Evolutionary conservation across 2,888 invertebrate species (phyloP).

Genomic region (Apotomis betuletana): DNA sequence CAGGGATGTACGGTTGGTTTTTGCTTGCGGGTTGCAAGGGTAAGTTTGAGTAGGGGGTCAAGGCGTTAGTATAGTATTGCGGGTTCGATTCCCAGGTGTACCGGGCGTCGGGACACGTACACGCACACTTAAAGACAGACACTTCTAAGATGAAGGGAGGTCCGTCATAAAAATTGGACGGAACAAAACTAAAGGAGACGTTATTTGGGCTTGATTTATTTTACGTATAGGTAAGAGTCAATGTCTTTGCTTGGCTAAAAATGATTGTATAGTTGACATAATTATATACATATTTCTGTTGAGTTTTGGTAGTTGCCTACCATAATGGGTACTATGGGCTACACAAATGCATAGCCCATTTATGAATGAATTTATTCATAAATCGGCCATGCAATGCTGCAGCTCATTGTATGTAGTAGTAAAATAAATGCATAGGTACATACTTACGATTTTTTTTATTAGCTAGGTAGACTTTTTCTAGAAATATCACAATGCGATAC

Average conservation of each 20-base stretch:
- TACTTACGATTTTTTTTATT: too few species aligned
- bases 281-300: too few species aligned
- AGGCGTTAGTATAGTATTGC: conserved; percentile 76
- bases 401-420: too few species aligned
- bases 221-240: conserved; percentile 8
- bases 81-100: conserved; percentile 84
- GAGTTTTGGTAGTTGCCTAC: too few species aligned
- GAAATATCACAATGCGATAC: too few species aligned
- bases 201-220: conserved; percentile 32
- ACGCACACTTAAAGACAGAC: conserved; percentile 78
- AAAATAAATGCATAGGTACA: too few species aligned
- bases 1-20: conserved; percentile 48
- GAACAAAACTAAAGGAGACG: conserved; percentile 63
- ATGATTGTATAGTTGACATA: background rate
- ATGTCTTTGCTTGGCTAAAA: background rate
- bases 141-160: conserved; percentile 80
- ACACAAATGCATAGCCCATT: too few species aligned
- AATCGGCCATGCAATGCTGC: too few species aligned
- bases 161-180: conserved; percentile 82
- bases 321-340: too few species aligned
- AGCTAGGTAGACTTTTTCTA: too few species aligned
- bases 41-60: conserved; percentile 67
- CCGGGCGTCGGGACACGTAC: conserved; percentile 77
- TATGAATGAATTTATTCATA: too few species aligned
- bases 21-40: conserved; percentile 43